Percentiles rank a stretch among this genome's conserved stretches.
Evolutionary conservation across 2,888 invertebrate species (phyloP).

Genomic region (Phania funesta): DNA sequence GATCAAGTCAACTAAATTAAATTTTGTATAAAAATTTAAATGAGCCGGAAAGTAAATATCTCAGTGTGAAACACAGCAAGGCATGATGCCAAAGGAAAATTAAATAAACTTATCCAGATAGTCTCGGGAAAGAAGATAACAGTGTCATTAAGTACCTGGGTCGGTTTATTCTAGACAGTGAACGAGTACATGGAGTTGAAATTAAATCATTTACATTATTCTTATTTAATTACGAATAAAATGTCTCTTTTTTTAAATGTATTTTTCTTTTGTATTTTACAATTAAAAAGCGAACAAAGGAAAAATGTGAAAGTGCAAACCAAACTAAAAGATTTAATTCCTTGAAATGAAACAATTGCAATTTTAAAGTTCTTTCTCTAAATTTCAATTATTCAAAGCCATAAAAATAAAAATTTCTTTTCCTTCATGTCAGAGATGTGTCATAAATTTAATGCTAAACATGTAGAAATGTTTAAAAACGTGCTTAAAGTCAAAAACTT

Average conservation of each 20-base stretch:
- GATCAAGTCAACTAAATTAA: background rate
- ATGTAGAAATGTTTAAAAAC: background rate
- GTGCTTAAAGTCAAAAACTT: background rate
- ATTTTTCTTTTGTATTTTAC: background rate
- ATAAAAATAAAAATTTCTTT: too few species aligned
- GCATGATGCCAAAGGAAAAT: background rate
- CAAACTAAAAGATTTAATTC: too few species aligned
- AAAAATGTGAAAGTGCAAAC: too few species aligned
- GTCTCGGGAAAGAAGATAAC: background rate
- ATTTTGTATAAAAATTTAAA: background rate
- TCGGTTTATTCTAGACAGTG: background rate
- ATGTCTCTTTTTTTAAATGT: background rate
- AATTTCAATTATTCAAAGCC: too few species aligned
- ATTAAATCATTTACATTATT: slow-evolving; percentile 31
- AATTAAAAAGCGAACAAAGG: background rate
- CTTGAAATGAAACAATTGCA: too few species aligned
- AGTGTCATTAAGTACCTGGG: background rate
- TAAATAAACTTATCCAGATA: background rate
- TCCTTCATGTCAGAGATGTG: too few species aligned
- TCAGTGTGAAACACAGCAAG: background rate
- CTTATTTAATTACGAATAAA: slow-evolving; percentile 35
- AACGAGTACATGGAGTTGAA: background rate
- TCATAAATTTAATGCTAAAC: background rate
- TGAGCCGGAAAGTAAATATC: background rate
- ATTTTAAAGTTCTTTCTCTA: too few species aligned